These are phyloP conservation scores for Drosophila merina DNA, from an alignment of 2,888 invertebrate species.

Conservation along the genomic window DNA sequence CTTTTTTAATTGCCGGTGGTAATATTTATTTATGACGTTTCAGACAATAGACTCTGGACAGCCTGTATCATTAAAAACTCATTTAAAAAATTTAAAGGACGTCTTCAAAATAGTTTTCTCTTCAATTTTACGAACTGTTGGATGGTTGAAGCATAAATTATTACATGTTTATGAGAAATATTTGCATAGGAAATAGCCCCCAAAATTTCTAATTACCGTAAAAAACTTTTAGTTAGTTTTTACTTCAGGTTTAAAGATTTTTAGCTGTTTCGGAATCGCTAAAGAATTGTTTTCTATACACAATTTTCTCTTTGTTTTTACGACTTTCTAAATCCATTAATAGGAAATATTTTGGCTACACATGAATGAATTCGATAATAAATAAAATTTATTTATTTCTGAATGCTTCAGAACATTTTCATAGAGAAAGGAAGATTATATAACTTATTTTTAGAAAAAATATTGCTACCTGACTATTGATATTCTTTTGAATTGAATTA, in stretches of 20 bases:
- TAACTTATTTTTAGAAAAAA: not conserved
- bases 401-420: not conserved
- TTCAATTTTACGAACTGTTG: not conserved
- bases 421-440: not conserved
- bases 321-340: slow-evolving; percentile 4
- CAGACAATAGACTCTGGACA: not conserved
- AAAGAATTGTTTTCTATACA: too few relatives aligned
- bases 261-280: too few relatives aligned
- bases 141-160: not conserved
- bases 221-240: too few relatives aligned
- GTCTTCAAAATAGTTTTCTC: not conserved
- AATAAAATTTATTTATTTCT: not conserved
- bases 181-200: not conserved
- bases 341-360: too few relatives aligned
- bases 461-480: not conserved
- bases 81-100: not conserved
- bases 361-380: not conserved
- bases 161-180: not conserved
- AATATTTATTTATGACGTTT: not conserved
- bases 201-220: too few relatives aligned
- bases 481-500: not conserved
- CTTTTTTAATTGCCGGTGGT: not conserved
- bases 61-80: not conserved
- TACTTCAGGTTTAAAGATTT: too few relatives aligned
- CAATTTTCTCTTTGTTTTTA: not conserved